phyloP scores from a whole-genome alignment of 2,113 vertebrate genomes.

The Nannospalax galili region DNA sequence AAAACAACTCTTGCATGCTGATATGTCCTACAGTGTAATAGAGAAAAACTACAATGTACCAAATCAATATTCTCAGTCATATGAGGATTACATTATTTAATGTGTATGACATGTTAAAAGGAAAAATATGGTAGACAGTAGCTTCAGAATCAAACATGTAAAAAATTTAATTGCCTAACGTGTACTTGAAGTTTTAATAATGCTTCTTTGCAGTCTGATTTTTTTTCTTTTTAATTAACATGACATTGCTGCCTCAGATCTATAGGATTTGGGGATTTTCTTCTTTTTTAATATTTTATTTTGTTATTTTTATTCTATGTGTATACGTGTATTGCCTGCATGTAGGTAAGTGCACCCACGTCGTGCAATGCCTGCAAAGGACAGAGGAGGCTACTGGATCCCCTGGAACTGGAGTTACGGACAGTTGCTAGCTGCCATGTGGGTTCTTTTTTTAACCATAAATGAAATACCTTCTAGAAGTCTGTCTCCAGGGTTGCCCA shows the following conservation, averaged over 20 bases:
- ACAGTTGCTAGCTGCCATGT: too few species aligned
- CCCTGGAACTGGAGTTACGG: too few species aligned
- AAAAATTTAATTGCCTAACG: constrained; percentile 21
- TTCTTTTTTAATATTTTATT: too few species aligned
- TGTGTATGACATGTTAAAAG: constrained; percentile 28
- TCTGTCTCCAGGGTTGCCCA: not conserved
- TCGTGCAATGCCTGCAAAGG: too few species aligned
- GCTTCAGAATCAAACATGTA: constrained; percentile 13
- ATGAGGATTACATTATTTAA: constrained; percentile 3
- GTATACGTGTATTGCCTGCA: too few species aligned
- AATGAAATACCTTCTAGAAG: constrained; percentile 36
- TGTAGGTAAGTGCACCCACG: too few species aligned
- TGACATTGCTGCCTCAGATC: constrained; percentile 4
- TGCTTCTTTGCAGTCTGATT: constrained; percentile 25
- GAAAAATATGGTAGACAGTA: not conserved
- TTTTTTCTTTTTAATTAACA: constrained; percentile 26
- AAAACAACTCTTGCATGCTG: constrained; percentile 38
- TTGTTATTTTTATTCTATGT: too few species aligned
- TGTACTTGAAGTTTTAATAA: constrained; percentile 27
- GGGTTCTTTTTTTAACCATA: not conserved
- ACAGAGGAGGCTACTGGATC: too few species aligned
- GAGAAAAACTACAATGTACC: constrained; percentile 1
- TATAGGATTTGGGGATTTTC: not conserved
- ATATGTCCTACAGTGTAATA: not conserved
- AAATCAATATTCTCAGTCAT: constrained; percentile 49